Base-by-base conservation (phyloP, 1,140 invertebrate species). In the Drosophila virilis region DNA sequence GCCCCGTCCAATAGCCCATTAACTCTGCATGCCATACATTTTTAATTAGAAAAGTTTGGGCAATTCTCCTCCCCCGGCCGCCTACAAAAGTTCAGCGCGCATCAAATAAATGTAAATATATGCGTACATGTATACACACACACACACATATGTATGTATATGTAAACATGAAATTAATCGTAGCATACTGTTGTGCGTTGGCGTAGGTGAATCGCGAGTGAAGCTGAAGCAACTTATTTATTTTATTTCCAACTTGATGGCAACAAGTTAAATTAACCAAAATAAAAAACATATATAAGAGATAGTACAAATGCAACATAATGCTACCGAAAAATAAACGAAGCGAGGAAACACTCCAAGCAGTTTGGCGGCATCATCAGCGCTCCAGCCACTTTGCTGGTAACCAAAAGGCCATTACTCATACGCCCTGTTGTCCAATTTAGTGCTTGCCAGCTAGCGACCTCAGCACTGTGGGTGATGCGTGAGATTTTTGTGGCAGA, bases 31-130 rank as follows among this genome's bases (percentile, higher is more conserved):
- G 68, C 77, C 74, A 73, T 80, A 80, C 74, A 67, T 83, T 88
- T 88, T 88, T 88, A 88, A 88, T 88, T 88, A 88, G 84, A 88
- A 88, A 88, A 88, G 73, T 88, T 86, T 77, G 65, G 43, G 51
- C 72, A 50, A 50, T 59, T 54, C 51, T 52, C 15, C 37, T n/a
- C 61, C n/a, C 3, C 67, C 17, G 6, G 9, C 32, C 22, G 15
- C 54, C 35, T 15, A 43, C 15, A 61, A 45, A 61, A 58, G 52
- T 55, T 52, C 22, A 72, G 46, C 54, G 13, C 52, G 45, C 28
- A 51, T 62, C 12, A 52, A 50, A 62, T 15, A 42, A 15, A 72
- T 38, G 43, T 43, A 77, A 28, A 57, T 48, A 33, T 33, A 38
- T 40, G 38, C 32, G 38, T 37, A 32, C 38, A 40, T 55, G 15